Percentiles rank a stretch among this genome's conserved stretches.
Evolutionary conservation across 1,140 invertebrate species (phyloP).

Genomic region (Eciton burchellii): DNA sequence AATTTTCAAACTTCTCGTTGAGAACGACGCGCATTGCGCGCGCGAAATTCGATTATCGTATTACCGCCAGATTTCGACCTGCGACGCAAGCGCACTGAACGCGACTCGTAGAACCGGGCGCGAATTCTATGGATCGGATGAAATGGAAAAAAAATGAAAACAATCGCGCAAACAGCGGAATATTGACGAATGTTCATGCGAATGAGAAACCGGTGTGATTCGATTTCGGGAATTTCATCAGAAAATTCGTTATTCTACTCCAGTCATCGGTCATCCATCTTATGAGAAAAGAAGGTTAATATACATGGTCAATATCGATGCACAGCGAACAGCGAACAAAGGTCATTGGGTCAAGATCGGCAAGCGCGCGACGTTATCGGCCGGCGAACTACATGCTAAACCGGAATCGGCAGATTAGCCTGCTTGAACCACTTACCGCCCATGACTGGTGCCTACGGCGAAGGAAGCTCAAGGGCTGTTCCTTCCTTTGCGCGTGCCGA

Average conservation of each 20-base stretch:
- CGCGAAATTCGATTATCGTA: conserved; percentile 11
- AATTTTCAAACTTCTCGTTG: no score
- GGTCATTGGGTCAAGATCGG: conserved; percentile 82
- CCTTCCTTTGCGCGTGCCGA: conserved; percentile 23
- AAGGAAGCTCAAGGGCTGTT: conserved; percentile 43
- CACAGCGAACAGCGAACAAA: conserved; percentile 70
- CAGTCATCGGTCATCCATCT: no score
- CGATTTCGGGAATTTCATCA: no score
- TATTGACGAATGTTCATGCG: neutral
- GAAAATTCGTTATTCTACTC: no score
- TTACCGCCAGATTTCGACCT: conserved; percentile 35
- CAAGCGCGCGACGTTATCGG: conserved; percentile 65
- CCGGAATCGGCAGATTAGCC: neutral
- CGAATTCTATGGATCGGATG: neutral
- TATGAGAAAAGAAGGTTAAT: conserved; percentile 31
- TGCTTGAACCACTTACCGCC: conserved; percentile 75
- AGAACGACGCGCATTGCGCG: neutral
- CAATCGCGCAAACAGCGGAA: neutral
- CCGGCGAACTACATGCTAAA: conserved; percentile 24
- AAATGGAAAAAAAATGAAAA: conserved; percentile 54
- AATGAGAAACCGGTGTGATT: no score
- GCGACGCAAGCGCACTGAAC: conserved; percentile 28
- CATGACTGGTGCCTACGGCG: conserved; percentile 68
- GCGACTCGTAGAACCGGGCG: no score
- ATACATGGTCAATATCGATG: conserved; percentile 20